Conservation (phyloP, 2,797 vertebrate genomes). For the Sebastes trivittatus region DNA sequence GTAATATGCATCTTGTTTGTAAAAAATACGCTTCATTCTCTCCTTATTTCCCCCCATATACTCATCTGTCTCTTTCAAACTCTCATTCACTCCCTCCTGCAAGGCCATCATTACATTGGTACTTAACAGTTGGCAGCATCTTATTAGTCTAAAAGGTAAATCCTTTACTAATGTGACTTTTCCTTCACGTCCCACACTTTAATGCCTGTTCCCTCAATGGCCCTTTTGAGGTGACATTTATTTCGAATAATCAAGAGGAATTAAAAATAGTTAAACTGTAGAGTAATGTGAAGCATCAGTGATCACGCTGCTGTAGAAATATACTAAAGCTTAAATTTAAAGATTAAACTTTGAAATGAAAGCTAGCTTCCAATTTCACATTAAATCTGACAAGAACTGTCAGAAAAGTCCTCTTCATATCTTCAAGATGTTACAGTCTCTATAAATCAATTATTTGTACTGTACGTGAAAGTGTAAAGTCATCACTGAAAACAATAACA, state of each 20-base stretch:
- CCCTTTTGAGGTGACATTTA: conserved; percentile 1
- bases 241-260: conserved; percentile 12
- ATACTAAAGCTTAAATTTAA: background rate
- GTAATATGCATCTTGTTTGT: background rate
- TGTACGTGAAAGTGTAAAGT: background rate
- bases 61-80: background rate
- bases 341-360: background rate
- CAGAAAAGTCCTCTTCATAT: background rate
- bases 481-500: background rate
- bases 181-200: background rate
- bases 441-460: background rate
- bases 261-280: conserved; percentile 5
- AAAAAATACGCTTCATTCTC: background rate
- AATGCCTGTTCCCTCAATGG: background rate
- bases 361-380: background rate
- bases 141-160: conserved; percentile 5
- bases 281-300: conserved; percentile 5
- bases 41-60: background rate
- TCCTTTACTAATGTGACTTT: background rate
- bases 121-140: background rate
- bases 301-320: background rate
- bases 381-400: background rate
- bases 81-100: background rate
- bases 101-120: background rate
- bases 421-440: background rate